A percentile compares a stretch with the other conserved stretches of the same genome.
Conservation (phyloP, 2,888 invertebrate genomes). For the Pollenia angustigena region DNA sequence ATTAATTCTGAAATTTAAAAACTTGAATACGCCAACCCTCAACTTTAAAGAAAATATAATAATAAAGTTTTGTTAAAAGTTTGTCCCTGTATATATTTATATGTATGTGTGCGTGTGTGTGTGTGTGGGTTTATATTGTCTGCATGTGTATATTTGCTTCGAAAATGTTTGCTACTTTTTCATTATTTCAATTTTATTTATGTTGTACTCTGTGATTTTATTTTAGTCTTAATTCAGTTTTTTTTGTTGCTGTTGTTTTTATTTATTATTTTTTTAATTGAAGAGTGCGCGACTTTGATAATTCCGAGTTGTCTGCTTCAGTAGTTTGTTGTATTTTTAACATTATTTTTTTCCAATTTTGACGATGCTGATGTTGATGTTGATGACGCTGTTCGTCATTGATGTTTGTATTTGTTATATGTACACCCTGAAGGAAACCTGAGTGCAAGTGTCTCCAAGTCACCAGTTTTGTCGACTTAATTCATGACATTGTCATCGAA, state of each 20-base stretch:
- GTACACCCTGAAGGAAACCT: too few relatives aligned
- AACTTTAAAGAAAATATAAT: background rate
- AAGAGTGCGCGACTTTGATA: constrained; percentile 76
- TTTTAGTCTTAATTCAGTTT: background rate
- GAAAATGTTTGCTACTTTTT: constrained; percentile 66
- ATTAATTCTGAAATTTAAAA: too few relatives aligned
- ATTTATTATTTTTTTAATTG: constrained; percentile 70
- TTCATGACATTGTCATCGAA: too few relatives aligned
- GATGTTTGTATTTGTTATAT: background rate
- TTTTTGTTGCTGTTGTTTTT: constrained; percentile 44
- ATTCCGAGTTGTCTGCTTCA: constrained; percentile 74
- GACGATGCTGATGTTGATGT: constrained; percentile 38
- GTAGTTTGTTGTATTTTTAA: constrained; percentile 63
- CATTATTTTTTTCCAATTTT: constrained; percentile 37
- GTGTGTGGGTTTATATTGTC: background rate
- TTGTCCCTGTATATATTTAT: constrained; percentile 16
- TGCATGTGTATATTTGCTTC: constrained; percentile 19
- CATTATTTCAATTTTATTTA: constrained; percentile 70
- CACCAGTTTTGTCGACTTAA: too few relatives aligned
- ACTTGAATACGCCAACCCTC: background rate
- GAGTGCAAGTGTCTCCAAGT: too few relatives aligned
- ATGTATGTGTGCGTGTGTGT: constrained; percentile 6
- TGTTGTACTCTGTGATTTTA: constrained; percentile 64
- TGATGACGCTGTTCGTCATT: constrained; percentile 17
- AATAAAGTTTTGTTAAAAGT: constrained; percentile 42